Base-by-base conservation (phyloP, 2,113 vertebrate species). In the Channa maculata region DNA sequence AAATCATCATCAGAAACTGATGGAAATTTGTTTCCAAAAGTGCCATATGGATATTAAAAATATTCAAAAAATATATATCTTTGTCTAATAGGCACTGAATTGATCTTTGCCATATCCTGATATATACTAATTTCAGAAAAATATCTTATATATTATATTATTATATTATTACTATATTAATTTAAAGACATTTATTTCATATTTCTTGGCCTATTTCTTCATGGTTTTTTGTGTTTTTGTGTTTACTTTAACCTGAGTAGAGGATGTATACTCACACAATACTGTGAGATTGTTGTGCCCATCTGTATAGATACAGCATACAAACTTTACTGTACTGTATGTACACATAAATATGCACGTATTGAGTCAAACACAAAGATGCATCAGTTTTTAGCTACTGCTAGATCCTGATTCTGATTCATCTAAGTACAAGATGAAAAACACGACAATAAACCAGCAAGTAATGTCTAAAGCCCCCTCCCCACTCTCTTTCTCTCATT, bases 361-460 rank as follows among this genome's bases (percentile, higher is more conserved):
- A 12, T 13, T 54, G 24, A 41, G 34, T 65, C 43, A 53, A 70
- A 4, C n/a, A 53, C 52, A 15, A 71, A 37, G 52, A 41, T 50
- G 46, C 38, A 24, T 64, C 46, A 48, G 1, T 52, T 48, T 71
- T 60, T 52, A 71, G 60, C 57, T 43, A 65, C 63, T 51, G 46
- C 33, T 53, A 41, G 5, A 52, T 38, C 36, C 14, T 48, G 1
- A 13, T 64, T 54, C 14, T 9, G 34, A 81, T 79, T 84, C 43
- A 57, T 37, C 62, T 8, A 51, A 72, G 51, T 43, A 48, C 39
- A 58, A 73, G 65, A 57, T 57, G 46, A 79, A 80, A 79, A 81
- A 65, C 74, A 75, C n/a, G 60, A 74, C 55, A 79, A 80, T 83
- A 79, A 87, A 69, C 54, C 73, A 65, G 62, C 68, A 62, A 71